Percentiles rank a stretch among this genome's conserved stretches.
These are phyloP conservation scores for Lepus townsendii DNA, from an alignment of 2,797 vertebrate species.

Conservation along the genomic window DNA sequence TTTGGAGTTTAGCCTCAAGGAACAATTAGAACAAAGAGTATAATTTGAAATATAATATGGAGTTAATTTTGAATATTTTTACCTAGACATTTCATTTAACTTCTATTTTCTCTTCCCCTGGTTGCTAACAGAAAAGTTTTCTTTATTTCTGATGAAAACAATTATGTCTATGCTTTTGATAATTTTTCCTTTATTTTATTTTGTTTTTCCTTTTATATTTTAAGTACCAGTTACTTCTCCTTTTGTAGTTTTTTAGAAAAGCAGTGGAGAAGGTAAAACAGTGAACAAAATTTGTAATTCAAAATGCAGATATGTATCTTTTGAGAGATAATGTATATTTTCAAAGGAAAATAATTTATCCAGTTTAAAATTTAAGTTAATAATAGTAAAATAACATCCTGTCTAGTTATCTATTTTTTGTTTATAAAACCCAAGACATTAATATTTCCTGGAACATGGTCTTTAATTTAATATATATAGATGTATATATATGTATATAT, in stretches of 20 bases:
- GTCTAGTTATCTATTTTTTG: background rate
- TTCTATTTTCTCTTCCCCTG: background rate
- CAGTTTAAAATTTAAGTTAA: background rate
- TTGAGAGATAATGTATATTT: slow-evolving; percentile 54
- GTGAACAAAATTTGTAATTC: slow-evolving; percentile 19
- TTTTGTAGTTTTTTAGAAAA: slow-evolving; percentile 15
- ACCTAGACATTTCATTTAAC: slow-evolving; percentile 49
- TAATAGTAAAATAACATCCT: background rate
- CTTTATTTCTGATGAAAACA: slow-evolving; percentile 11
- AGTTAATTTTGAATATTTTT: slow-evolving; percentile 38
- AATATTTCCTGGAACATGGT: background rate
- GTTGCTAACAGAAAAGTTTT: background rate
- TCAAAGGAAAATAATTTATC: slow-evolving; percentile 37
- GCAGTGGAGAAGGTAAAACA: background rate
- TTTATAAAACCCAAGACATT: slow-evolving; percentile 2
- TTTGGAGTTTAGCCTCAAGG: slow-evolving; percentile 36
- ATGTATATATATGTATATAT: no score
- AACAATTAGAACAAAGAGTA: slow-evolving; percentile 33
- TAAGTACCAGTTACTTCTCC: background rate
- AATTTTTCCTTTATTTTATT: background rate
- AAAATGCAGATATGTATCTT: background rate
- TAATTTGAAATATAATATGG: slow-evolving; percentile 6
- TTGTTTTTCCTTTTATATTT: slow-evolving; percentile 55
- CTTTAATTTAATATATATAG: slow-evolving; percentile 48
- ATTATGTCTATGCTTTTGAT: background rate